phyloP scores from a whole-genome alignment of 64 coral and sea anemone species.

The Montipora efflorescens region DNA sequence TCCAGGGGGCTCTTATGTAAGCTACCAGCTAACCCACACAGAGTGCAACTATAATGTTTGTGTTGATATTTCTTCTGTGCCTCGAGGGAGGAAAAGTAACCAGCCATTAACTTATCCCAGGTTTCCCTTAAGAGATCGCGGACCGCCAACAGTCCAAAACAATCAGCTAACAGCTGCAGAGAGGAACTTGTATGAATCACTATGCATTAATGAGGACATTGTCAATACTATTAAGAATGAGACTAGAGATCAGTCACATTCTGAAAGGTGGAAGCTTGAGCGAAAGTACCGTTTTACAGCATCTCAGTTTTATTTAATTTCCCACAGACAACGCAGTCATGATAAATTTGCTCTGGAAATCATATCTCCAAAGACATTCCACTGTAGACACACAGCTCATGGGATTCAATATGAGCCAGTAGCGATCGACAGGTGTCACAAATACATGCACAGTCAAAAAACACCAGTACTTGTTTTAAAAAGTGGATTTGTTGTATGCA shows the following conservation, averaged over 20 bases:
- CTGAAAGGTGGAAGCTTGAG: conserved; percentile 45
- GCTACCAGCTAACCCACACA: conserved; percentile 40
- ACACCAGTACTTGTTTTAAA: conserved; percentile 38
- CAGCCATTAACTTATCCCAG: not conserved
- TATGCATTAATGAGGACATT: conserved; percentile 46
- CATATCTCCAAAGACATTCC: conserved; percentile 13
- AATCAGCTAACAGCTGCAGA: not conserved
- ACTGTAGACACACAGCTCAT: conserved; percentile 32
- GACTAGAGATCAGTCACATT: conserved; percentile 48
- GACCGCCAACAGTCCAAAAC: too few species aligned
- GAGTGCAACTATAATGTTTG: conserved; percentile 31
- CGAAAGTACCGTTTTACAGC: conserved; percentile 51
- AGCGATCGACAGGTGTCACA: conserved; percentile 30
- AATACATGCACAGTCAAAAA: conserved; percentile 32
- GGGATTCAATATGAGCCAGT: conserved; percentile 55
- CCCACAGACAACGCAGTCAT: conserved; percentile 37
- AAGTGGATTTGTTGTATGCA: conserved; percentile 58
- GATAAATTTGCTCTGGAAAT: conserved; percentile 13
- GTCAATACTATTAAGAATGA: conserved; percentile 53
- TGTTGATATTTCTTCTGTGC: conserved; percentile 25
- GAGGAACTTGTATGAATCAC: conserved; percentile 15
- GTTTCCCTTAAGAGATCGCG: too few species aligned
- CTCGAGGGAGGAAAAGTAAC: not conserved
- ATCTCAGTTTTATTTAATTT: not conserved
- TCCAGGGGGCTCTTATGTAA: conserved; percentile 23